phyloP scores from a whole-genome alignment of 2,888 invertebrate genomes.

The Hypomecis atomaria region DNA sequence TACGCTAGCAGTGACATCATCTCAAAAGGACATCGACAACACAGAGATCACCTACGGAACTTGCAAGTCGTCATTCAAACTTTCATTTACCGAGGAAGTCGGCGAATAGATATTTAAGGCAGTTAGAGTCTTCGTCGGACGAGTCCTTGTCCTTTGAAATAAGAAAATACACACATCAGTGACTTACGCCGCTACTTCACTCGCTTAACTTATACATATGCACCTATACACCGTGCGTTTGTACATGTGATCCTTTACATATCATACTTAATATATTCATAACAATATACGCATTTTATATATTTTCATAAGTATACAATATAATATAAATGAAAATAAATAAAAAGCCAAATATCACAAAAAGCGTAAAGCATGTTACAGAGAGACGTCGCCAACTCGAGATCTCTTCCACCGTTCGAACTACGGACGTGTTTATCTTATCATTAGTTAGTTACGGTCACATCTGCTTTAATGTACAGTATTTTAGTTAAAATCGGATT shows the following conservation, averaged over 20 bases:
- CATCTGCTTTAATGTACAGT: conserved; percentile 48
- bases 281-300: conserved; percentile 43
- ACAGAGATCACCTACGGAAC: conserved; percentile 72
- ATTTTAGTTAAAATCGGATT: conserved; percentile 41
- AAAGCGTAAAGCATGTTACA: conserved; percentile 72
- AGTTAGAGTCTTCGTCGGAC: conserved; percentile 86
- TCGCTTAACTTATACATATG: conserved; percentile 20
- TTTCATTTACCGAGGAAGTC: conserved; percentile 86
- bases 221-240: conserved; percentile 49
- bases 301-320: conserved; percentile 47
- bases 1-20: conserved; percentile 57
- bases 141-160: conserved; percentile 77
- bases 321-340: conserved; percentile 64
- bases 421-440: conserved; percentile 34
- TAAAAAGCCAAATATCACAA: conserved; percentile 82
- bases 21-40: conserved; percentile 73
- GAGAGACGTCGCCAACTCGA: conserved; percentile 46
- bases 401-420: conserved; percentile 36
- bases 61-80: conserved; percentile 53
- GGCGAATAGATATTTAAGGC: conserved; percentile 89
- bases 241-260: conserved; percentile 50
- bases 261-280: conserved; percentile 31
- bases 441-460: conserved; percentile 34
- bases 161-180: conserved; percentile 71
- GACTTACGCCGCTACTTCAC: conserved; percentile 41